Percentiles rank a stretch among this genome's conserved stretches.
phyloP scores from a whole-genome alignment of 2,113 vertebrate genomes.

The Quiscalus mexicanus region DNA sequence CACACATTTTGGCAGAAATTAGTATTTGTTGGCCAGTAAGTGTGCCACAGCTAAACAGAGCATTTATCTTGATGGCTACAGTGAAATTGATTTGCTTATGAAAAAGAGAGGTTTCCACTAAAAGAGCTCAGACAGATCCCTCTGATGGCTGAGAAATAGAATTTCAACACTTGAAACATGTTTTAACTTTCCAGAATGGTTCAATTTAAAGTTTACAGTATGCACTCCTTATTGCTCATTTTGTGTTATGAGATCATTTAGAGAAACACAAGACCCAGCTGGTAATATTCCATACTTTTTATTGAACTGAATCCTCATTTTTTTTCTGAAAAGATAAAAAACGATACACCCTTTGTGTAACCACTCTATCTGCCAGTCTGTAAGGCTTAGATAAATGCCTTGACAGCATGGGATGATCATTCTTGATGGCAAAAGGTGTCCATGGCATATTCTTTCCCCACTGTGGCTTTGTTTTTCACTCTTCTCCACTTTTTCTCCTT shows the following conservation, averaged over 20 bases:
- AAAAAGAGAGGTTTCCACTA: background rate
- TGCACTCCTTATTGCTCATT: conserved; percentile 18
- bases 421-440: background rate
- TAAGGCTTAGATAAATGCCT: background rate
- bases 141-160: background rate
- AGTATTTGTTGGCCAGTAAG: background rate
- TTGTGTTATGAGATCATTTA: conserved; percentile 15
- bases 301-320: background rate
- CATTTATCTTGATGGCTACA: background rate
- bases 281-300: background rate
- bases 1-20: background rate
- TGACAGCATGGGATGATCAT: background rate
- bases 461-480: conserved; percentile 28
- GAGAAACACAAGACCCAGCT: conserved; percentile 17
- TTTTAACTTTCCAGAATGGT: conserved; percentile 50
- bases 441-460: background rate
- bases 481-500: conserved; percentile 33
- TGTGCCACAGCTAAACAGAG: background rate
- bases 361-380: background rate
- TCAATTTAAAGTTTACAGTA: background rate
- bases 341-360: background rate
- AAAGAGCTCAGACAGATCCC: background rate
- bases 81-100: background rate
- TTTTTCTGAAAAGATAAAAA: background rate
- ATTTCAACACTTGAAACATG: conserved; percentile 9